Evolutionary conservation across 2,797 vertebrate species (phyloP).

Genomic region (Pseudochirops corinnae): DNA sequence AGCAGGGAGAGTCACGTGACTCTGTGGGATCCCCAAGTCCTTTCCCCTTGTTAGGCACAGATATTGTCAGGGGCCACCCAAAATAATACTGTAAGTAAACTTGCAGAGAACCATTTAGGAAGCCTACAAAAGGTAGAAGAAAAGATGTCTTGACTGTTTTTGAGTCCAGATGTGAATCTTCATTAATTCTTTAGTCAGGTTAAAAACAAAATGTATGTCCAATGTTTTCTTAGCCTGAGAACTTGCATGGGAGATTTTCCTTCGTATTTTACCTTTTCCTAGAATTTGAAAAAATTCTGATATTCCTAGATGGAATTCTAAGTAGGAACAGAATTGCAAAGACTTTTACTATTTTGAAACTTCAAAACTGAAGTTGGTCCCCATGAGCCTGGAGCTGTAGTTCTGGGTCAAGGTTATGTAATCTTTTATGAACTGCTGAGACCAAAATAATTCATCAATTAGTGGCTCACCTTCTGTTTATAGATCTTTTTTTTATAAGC

Average conservation of each 20-base stretch:
- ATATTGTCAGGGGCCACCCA: not conserved
- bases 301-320: not conserved
- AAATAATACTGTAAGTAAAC: not conserved
- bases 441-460: not conserved
- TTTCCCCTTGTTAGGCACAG: no score
- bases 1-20: not conserved
- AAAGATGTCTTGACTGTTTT: not conserved
- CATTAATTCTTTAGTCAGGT: not conserved
- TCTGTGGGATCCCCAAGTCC: not conserved
- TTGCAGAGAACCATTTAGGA: not conserved
- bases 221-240: no score
- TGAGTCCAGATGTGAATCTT: not conserved
- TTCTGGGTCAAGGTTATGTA: not conserved
- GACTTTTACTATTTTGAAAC: not conserved
- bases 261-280: not conserved
- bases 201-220: not conserved
- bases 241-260: not conserved
- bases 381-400: not conserved
- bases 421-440: not conserved
- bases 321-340: not conserved
- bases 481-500: not conserved
- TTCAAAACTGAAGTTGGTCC: not conserved
- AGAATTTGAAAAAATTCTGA: not conserved
- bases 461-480: not conserved
- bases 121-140: not conserved